Base-by-base conservation (phyloP, 2,113 vertebrate species). In the Cariama cristata region DNA sequence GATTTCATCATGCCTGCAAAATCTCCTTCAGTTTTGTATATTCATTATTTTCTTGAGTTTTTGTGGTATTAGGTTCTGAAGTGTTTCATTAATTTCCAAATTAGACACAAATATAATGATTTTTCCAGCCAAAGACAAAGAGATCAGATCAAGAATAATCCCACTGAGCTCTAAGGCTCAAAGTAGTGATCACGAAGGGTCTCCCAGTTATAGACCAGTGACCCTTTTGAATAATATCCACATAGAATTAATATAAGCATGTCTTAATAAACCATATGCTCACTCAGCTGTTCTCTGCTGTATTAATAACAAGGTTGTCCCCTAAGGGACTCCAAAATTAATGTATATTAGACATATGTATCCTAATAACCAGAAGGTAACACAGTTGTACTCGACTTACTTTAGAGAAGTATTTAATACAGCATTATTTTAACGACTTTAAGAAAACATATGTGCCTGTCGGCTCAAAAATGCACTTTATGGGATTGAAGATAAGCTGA, bases 251-350 rank as follows among this genome's bases (percentile, higher is more conserved):
- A 95, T 97, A 97, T 94, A 98, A 97, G 93, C 92, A 98, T 53
- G 73, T 97, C 80, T 98, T 98, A 98, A 89, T 94, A 97, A 97
- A 97, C 97, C 97, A 98, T 98, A 98, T 98, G 98, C 59, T 98
- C 85, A 35, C 22, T 98, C 98, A 97, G 97, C 97, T 98, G 98
- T 97, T 98, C 91, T 91, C 82, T 94, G 94, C 94, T 97, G 71
- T 97, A 98, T 97, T 97, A 98, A 97, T 94, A 95, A 96, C 76
- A 93, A 92, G 73, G 45, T 66, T 93, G 80, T 97, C 95, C 95
- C 95, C 94, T 94, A 90, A 97, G 98, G 91, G 84, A 97, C 62
- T 95, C 86, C 92, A 84, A 92, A 97, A 97, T 96, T 32, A 97
- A 97, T 93, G 89, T 96, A 97, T 95, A 97, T 94, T 91, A 97